Percentiles rank a stretch among this genome's conserved stretches.
phyloP scores from a whole-genome alignment of 2,888 invertebrate genomes.

The Atethmia centrago region DNA sequence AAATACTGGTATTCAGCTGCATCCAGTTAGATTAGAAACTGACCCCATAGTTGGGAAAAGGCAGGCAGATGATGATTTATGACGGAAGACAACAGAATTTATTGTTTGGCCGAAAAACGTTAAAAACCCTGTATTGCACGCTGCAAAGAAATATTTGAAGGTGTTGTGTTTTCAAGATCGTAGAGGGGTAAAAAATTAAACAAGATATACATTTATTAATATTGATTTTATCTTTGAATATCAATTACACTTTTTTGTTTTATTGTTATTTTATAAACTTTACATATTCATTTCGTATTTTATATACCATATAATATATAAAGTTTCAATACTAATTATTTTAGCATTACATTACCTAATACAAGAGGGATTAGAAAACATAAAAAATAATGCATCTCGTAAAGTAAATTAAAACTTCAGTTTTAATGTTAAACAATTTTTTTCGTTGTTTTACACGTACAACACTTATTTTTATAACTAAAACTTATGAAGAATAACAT shows the following conservation, averaged over 20 bases:
- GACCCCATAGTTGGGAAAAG: no score
- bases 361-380: constrained; percentile 48
- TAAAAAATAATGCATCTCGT: constrained; percentile 49
- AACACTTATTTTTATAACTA: constrained; percentile 65
- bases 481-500: constrained; percentile 82
- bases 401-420: constrained; percentile 61
- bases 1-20: no score
- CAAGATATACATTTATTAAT: constrained; percentile 83
- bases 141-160: background rate
- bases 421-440: constrained; percentile 52
- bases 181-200: constrained; percentile 47
- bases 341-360: constrained; percentile 69
- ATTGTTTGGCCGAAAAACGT: no score
- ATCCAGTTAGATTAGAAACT: no score
- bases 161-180: background rate
- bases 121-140: no score
- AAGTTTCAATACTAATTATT: constrained; percentile 74
- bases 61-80: no score
- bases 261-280: constrained; percentile 85
- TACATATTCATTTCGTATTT: constrained; percentile 78
- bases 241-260: constrained; percentile 85
- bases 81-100: no score
- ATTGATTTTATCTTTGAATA: constrained; percentile 87
- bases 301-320: constrained; percentile 77
- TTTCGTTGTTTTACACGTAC: constrained; percentile 73